A percentile compares a stretch with the other conserved stretches of the same genome.
These are phyloP conservation scores for Psittacula derbiana DNA, from an alignment of 2,797 vertebrate genomes.

Conservation along the genomic window DNA sequence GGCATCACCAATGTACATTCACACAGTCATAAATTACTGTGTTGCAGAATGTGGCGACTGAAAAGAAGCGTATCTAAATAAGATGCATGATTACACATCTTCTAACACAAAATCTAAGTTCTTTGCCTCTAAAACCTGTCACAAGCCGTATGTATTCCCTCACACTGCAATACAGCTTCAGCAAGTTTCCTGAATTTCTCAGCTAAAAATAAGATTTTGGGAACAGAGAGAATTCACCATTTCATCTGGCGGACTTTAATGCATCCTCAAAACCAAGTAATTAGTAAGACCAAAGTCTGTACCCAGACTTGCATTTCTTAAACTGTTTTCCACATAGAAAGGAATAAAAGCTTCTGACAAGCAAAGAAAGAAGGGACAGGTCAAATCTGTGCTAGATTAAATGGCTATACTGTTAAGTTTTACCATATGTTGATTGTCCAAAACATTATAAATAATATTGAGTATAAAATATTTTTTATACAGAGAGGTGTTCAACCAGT, in stretches of 20 bases:
- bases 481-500: slow-evolving; percentile 30
- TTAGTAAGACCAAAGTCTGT: neutral
- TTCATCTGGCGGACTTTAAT: neutral
- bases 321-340: neutral
- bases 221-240: neutral
- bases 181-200: neutral
- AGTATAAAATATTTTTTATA: slow-evolving; percentile 19
- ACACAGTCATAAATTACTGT: neutral
- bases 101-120: neutral
- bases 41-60: neutral
- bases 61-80: neutral
- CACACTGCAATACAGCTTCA: neutral
- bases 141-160: neutral
- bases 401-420: neutral
- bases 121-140: neutral
- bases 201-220: neutral
- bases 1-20: neutral
- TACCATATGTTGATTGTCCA: slow-evolving; percentile 24
- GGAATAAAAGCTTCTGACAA: slow-evolving; percentile 12
- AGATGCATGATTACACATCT: neutral
- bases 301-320: neutral
- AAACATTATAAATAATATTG: slow-evolving; percentile 42
- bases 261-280: neutral
- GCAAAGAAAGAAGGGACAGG: neutral
- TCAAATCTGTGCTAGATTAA: slow-evolving; percentile 37